Evolutionary conservation across 1,140 invertebrate species (phyloP).

Genomic region (Caenorhabditis remanei): DNA sequence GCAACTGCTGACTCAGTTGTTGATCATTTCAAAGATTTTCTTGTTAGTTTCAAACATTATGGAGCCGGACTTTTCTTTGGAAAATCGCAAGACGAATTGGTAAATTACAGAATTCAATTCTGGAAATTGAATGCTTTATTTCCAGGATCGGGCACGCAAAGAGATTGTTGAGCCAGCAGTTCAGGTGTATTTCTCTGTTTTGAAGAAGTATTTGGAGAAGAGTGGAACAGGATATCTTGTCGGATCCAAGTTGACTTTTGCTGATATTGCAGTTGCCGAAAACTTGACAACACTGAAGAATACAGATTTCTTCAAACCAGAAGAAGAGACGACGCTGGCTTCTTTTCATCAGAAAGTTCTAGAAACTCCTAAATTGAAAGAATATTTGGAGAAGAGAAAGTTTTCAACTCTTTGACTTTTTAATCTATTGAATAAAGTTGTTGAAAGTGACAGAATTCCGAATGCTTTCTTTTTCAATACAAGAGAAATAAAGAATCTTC

Average conservation of each 20-base stretch:
- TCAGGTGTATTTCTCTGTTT: background rate
- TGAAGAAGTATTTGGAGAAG: background rate
- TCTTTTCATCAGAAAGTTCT: background rate
- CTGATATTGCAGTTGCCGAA: constrained; percentile 48
- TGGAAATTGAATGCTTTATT: background rate
- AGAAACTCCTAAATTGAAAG: constrained; percentile 18
- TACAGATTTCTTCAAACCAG: background rate
- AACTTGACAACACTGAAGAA: constrained; percentile 42
- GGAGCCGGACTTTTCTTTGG: constrained; percentile 17
- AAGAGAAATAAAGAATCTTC: background rate
- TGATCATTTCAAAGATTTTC: constrained; percentile 56
- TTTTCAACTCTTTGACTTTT: background rate
- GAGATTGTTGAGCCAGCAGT: constrained; percentile 20
- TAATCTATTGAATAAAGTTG: background rate
- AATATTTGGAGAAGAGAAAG: background rate
- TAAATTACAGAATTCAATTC: constrained; percentile 10
- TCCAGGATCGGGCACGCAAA: constrained; percentile 26
- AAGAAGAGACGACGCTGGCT: background rate
- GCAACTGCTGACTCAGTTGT: constrained; percentile 49
- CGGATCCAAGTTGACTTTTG: constrained; percentile 41
- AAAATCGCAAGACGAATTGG: constrained; percentile 36
- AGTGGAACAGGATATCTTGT: constrained; percentile 23
- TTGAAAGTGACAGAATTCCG: too few species aligned
- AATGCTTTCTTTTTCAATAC: background rate
- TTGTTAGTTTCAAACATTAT: constrained; percentile 10